These are phyloP conservation scores for Uria lomvia DNA, from an alignment of 2,113 vertebrate genomes.

Conservation along the genomic window DNA sequence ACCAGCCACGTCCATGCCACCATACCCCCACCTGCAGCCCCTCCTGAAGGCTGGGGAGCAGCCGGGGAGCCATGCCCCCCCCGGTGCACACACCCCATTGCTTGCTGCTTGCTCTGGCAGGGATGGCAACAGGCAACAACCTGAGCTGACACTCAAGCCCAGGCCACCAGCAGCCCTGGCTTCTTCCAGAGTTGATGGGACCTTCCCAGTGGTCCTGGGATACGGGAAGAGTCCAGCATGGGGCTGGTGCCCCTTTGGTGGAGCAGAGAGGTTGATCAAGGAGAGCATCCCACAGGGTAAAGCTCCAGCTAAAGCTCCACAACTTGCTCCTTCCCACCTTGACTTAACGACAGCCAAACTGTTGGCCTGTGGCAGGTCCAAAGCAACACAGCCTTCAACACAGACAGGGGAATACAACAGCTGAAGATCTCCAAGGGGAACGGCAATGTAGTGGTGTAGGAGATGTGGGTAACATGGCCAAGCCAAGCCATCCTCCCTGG, in stretches of 20 bases:
- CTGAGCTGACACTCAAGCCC: not conserved
- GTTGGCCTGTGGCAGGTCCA: not conserved
- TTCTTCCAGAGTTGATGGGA: not conserved
- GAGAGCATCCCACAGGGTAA: not conserved
- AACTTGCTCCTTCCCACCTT: not conserved
- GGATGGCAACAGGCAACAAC: not conserved
- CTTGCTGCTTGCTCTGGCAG: not conserved
- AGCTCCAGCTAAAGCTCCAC: not conserved
- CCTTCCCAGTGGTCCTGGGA: not conserved
- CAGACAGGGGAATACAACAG: rapidly evolving
- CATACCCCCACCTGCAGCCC: not conserved
- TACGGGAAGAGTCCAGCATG: not conserved
- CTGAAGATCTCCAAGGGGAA: not conserved
- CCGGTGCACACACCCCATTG: not conserved
- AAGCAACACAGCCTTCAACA: not conserved
- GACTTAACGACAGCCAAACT: not conserved
- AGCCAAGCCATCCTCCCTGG: not conserved
- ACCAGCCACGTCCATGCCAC: not conserved
- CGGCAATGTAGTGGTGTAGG: not conserved
- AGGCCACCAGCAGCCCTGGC: not conserved
- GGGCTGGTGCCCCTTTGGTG: not conserved
- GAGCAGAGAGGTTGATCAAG: not conserved
- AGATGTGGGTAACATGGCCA: not conserved
- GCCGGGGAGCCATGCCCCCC: not conserved
- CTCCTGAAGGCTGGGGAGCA: not conserved